Evolutionary conservation across 1,140 invertebrate genomes (phyloP).

Genomic region (Drosophila yakuba): DNA sequence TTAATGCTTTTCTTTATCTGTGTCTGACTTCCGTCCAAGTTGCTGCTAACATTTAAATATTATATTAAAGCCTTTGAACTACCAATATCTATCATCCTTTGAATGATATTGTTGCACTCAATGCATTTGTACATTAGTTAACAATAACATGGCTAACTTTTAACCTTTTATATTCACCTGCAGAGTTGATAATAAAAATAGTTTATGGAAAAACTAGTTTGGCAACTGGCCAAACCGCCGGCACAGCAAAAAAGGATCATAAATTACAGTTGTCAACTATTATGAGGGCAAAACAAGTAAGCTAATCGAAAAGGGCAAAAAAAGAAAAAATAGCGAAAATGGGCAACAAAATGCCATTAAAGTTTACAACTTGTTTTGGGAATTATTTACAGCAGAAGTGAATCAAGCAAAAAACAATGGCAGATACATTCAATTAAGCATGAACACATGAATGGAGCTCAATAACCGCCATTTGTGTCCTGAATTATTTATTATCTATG

Average conservation of each 20-base stretch:
- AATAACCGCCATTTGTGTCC: conserved; percentile 21
- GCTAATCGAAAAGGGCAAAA: conserved; percentile 30
- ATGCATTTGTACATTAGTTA: conserved; percentile 71
- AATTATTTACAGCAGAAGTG: conserved; percentile 33
- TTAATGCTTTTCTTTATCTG: conserved; percentile 46
- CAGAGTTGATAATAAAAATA: conserved; percentile 48
- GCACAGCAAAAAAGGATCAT: conserved; percentile 64
- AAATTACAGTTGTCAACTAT: conserved; percentile 73
- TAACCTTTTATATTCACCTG: conserved; percentile 30
- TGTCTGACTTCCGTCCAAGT: conserved; percentile 29
- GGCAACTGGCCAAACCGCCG: conserved; percentile 60
- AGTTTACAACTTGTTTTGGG: conserved; percentile 50
- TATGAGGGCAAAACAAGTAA: conserved; percentile 16
- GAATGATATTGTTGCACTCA: conserved; percentile 32
- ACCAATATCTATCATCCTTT: conserved; percentile 45
- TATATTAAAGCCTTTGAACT: conserved; percentile 20
- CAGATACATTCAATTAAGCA: conserved; percentile 36
- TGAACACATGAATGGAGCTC: conserved; percentile 19
- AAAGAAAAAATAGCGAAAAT: conserved; percentile 40
- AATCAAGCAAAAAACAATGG: conserved; percentile 31
- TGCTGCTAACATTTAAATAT: conserved; percentile 25
- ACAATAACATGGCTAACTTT: conserved; percentile 34
- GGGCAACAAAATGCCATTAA: conserved; percentile 48
- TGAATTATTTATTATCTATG: conserved; percentile 24
- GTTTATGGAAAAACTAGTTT: conserved; percentile 37